Percentiles rank a stretch among this genome's conserved stretches.
Evolutionary conservation across 1,140 invertebrate genomes (phyloP).

Genomic region (Babylonia areolata): DNA sequence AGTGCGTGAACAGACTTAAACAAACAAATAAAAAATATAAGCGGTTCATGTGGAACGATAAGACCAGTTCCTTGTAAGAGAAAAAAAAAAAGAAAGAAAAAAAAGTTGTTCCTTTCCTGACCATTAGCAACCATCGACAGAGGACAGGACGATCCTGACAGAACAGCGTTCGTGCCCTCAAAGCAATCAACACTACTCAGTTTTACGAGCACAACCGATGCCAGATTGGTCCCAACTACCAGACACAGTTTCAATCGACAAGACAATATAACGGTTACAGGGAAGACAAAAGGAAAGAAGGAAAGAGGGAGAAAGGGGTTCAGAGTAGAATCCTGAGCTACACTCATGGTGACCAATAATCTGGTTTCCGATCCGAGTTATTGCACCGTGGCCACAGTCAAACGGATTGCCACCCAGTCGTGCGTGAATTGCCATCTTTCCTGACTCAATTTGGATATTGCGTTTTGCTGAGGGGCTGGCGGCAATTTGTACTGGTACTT

Average conservation of each 20-base stretch:
- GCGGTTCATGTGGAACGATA: too few relatives aligned
- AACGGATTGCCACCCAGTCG: constrained; percentile 20
- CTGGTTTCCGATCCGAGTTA: constrained; percentile 26
- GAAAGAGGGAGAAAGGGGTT: not conserved
- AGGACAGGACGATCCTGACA: not conserved
- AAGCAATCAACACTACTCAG: not conserved
- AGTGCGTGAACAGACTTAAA: too few relatives aligned
- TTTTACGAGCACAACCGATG: not conserved
- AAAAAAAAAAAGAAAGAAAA: too few relatives aligned
- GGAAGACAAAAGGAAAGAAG: not conserved
- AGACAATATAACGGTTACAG: not conserved
- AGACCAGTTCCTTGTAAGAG: too few relatives aligned
- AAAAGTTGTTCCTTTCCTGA: not conserved
- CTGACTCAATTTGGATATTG: constrained; percentile 27
- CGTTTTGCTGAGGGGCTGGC: not conserved
- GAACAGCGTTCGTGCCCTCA: not conserved
- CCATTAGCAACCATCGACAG: constrained; percentile 2
- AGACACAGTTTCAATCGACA: not conserved
- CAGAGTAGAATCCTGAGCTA: not conserved
- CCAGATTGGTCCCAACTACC: not conserved
- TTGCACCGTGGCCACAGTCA: constrained; percentile 21
- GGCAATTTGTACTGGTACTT: constrained; percentile 19
- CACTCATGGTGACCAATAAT: constrained; percentile 20
- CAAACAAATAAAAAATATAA: too few relatives aligned
- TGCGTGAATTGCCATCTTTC: constrained; percentile 25